Evolutionary conservation across 2,888 invertebrate genomes (phyloP).

Genomic region (Pteria penguin): DNA sequence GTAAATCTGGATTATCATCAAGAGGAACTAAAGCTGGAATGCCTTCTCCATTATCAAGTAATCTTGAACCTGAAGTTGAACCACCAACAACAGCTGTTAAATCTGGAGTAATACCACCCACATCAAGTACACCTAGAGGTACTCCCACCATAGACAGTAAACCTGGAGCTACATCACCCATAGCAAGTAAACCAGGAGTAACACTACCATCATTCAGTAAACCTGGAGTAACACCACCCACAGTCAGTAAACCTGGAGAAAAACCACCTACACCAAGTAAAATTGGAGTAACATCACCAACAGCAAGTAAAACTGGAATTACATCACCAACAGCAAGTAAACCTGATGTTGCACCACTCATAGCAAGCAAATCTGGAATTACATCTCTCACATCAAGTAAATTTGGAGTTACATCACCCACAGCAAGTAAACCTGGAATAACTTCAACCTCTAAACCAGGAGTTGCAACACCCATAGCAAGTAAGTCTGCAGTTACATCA

Average conservation of each 20-base stretch:
- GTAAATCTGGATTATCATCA: too few relatives aligned
- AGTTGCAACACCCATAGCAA: too few relatives aligned
- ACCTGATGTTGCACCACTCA: background rate
- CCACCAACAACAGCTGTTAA: background rate
- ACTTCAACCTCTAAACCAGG: too few relatives aligned
- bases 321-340: background rate
- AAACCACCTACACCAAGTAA: background rate
- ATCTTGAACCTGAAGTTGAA: background rate
- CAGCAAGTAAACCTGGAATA: too few relatives aligned
- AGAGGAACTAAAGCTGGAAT: too few relatives aligned
- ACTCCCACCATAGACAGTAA: background rate
- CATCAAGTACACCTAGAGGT: background rate
- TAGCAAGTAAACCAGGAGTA: too few relatives aligned
- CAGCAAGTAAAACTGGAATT: background rate
- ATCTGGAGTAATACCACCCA: background rate
- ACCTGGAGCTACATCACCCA: conserved; percentile 7
- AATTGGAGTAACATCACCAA: background rate
- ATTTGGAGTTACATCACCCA: too few relatives aligned
- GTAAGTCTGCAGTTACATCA: too few relatives aligned
- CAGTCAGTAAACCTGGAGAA: conserved; percentile 9
- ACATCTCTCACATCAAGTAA: too few relatives aligned
- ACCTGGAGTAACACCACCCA: too few relatives aligned
- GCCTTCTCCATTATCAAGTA: background rate
- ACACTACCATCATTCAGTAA: too few relatives aligned
- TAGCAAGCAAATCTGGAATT: too few relatives aligned